Conservation (phyloP, 2,113 vertebrate genomes). For the Raja brachyura region DNA sequence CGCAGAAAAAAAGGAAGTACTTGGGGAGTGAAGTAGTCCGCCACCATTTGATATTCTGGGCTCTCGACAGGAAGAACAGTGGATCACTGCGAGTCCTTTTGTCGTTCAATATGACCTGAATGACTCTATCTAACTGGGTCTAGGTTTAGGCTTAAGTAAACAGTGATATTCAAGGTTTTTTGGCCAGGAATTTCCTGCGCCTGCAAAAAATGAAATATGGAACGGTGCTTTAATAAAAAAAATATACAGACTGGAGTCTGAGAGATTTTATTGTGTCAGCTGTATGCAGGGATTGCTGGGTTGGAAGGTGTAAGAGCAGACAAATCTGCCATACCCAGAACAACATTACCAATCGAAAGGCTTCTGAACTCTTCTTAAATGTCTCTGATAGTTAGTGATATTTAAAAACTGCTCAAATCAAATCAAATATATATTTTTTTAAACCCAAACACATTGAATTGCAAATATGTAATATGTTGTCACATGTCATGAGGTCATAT, state of each 20-base stretch:
- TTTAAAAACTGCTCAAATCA: too few species aligned
- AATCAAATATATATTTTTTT: too few species aligned
- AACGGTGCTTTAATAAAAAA: neutral
- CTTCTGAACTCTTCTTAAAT: neutral
- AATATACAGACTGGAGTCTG: neutral
- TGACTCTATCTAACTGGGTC: neutral
- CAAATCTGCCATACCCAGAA: too few species aligned
- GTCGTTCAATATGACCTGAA: neutral
- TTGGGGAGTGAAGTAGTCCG: neutral
- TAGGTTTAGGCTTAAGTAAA: neutral
- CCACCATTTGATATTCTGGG: neutral
- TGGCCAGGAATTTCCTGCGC: neutral
- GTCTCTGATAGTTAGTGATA: too few species aligned
- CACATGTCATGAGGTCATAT: too few species aligned
- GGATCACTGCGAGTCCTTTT: neutral
- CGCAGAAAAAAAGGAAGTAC: neutral
- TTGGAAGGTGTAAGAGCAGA: neutral
- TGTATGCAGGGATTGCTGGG: neutral
- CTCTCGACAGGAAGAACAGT: neutral
- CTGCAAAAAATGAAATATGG: neutral
- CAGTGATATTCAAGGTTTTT: neutral
- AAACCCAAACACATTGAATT: too few species aligned
- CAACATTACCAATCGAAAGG: neutral
- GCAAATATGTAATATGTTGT: too few species aligned
- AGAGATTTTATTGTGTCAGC: slow-evolving; percentile 4